Base-by-base conservation (phyloP, 2,888 invertebrate species). In the Euspilapteryx auroguttella region DNA sequence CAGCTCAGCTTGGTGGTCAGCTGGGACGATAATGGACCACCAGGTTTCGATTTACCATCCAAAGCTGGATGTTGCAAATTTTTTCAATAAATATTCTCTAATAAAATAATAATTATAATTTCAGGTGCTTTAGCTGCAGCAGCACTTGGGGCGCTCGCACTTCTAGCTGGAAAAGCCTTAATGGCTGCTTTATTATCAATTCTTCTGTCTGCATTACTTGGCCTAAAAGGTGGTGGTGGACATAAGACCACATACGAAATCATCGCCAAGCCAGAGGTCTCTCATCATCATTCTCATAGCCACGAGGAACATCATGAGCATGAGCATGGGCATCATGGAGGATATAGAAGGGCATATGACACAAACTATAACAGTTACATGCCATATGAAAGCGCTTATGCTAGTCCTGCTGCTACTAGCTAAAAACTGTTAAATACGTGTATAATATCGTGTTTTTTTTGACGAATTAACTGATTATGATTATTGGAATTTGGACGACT, bases 221-320 rank as follows among this genome's bases (percentile, higher is more conserved):
- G 89, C 0, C 63, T 90, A n/a, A 89, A 89, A 44, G 80, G 85
- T 3, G 58, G 79, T 4, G 82, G 83, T 1, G 85, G 86, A 9
- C 82, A 83, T 36, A 85, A 85, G 12, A 88, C 89, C 1, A 89
- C 89, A 0, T 90, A 90, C 53, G 90, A 90, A 61, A 88, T 90
- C 49, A 85, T 90, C 32, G 83, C 89, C 28, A 89, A 90, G 40
- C 90, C 90, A 0, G 81, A 89, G 23, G 85, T 89, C 37, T 82
- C 86, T 1, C 83, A 83, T 44, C 77, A 83, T 3, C 83, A 84
- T 43, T 80, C 83, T 1, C 85, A 87, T 45, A 84, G 85, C 32
- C 85, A 86, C 33, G 85, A 85, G 34, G 83, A 84, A 32, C 79
- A 79, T 12, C 80, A 80, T 35, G 69, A 77, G 10, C 69, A 73